Evolutionary conservation across 1,140 invertebrate genomes (phyloP).

Genomic region (Hycleus cichorii): DNA sequence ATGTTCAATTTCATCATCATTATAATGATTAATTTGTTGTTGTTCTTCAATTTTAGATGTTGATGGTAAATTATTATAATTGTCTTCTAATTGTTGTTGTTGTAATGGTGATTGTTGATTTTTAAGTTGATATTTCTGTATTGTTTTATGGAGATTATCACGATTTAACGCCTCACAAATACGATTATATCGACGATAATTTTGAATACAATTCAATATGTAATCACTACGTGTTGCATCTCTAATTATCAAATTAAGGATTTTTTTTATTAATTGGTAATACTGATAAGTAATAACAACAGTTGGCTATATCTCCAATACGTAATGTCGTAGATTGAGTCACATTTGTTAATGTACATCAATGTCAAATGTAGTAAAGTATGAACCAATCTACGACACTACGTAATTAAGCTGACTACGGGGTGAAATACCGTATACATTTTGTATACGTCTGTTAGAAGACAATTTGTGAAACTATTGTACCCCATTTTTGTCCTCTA

Average conservation of each 20-base stretch:
- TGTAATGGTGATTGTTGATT: not conserved
- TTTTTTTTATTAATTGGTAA: not conserved
- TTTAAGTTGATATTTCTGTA: not conserved
- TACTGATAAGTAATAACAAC: too few relatives aligned
- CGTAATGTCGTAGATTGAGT: too few relatives aligned
- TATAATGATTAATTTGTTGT: not conserved
- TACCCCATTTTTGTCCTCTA: too few relatives aligned
- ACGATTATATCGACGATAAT: conserved; percentile 20
- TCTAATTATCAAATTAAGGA: conserved; percentile 8
- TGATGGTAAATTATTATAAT: not conserved
- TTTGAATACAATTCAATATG: conserved; percentile 31
- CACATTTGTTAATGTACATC: too few relatives aligned
- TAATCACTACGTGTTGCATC: conserved; percentile 37
- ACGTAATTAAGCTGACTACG: too few relatives aligned
- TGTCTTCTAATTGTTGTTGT: not conserved
- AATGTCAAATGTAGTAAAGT: too few relatives aligned
- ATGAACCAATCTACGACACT: too few relatives aligned
- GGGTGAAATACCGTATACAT: too few relatives aligned
- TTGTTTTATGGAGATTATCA: not conserved
- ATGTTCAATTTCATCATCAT: conserved; percentile 43
- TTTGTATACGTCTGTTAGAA: too few relatives aligned
- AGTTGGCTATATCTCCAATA: too few relatives aligned
- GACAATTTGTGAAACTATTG: too few relatives aligned
- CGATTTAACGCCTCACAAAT: not conserved
- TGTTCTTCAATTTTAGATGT: not conserved